phyloP scores from a whole-genome alignment of 2,113 vertebrate genomes.

The Plecturocebus donacophilus region DNA sequence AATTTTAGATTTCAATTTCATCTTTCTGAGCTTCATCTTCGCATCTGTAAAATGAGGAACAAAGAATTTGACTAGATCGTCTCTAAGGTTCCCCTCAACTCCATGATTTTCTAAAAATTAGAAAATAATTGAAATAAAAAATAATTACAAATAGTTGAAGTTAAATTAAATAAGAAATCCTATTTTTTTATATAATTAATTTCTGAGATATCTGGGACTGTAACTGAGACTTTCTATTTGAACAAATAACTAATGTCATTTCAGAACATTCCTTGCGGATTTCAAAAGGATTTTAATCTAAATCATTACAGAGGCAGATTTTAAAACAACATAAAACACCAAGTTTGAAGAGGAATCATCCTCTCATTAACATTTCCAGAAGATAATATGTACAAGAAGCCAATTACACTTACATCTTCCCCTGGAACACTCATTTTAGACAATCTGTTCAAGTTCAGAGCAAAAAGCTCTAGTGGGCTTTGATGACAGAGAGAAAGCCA shows the following conservation, averaged over 20 bases:
- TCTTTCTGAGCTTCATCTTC: neutral
- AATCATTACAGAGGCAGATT: constrained; percentile 28
- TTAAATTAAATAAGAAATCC: constrained; percentile 20
- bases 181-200: constrained; percentile 25
- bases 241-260: neutral
- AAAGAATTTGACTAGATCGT: neutral
- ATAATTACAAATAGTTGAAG: neutral
- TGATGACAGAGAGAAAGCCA: constrained; percentile 14
- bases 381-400: neutral
- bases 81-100: neutral
- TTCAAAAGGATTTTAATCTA: constrained; percentile 17
- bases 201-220: neutral
- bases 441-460: constrained; percentile 43
- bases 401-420: constrained; percentile 7
- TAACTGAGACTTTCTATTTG: neutral
- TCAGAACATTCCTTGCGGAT: neutral
- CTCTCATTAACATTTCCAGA: constrained; percentile 28
- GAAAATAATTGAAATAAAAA: neutral
- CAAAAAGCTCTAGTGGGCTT: constrained; percentile 36
- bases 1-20: neutral
- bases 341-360: constrained; percentile 11
- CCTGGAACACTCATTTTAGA: constrained; percentile 46
- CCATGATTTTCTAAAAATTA: neutral
- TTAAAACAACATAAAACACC: neutral
- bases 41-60: neutral